Evolutionary conservation across 64 coral and sea anemone species (phyloP).

Genomic region (Montipora capricornis): DNA sequence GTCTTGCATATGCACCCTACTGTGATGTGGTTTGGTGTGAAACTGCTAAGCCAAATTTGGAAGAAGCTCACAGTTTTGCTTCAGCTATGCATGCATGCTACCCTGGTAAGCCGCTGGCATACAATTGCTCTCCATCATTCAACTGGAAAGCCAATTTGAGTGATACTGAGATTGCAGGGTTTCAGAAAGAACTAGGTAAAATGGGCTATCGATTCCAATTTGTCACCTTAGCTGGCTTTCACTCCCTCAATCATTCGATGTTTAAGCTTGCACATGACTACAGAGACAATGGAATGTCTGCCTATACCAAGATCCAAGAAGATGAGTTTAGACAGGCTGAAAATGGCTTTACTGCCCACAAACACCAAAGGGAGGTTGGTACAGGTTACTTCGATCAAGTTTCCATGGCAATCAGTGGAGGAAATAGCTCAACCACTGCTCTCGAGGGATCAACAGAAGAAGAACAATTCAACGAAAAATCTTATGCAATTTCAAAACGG

Average conservation of each 20-base stretch:
- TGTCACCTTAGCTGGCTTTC: slow-evolving; percentile 97
- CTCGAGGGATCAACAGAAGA: slow-evolving; percentile 95
- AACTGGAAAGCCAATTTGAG: slow-evolving; percentile 99
- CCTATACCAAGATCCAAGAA: slow-evolving; percentile 96
- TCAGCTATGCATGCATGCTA: slow-evolving; percentile 94
- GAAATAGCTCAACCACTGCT: slow-evolving; percentile 90
- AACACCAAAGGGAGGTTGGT: slow-evolving; percentile 98
- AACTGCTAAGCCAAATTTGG: slow-evolving; percentile 94
- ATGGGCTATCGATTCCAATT: slow-evolving; percentile 99
- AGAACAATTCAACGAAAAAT: slow-evolving; percentile 86
- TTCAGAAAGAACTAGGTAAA: slow-evolving; percentile 92
- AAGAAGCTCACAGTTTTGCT: slow-evolving; percentile 96
- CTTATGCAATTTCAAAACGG: slow-evolving; percentile 29
- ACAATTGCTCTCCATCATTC: slow-evolving; percentile 99
- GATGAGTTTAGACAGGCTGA: slow-evolving; percentile 96
- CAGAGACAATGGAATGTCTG: slow-evolving; percentile 86
- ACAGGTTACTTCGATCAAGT: slow-evolving; percentile 94
- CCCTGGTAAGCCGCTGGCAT: slow-evolving; percentile 95
- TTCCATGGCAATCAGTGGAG: slow-evolving; percentile 97
- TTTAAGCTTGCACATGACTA: slow-evolving; percentile 99
- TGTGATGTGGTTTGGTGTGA: slow-evolving; percentile 99
- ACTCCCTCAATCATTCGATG: slow-evolving; percentile 97
- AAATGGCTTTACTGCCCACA: slow-evolving; percentile 96
- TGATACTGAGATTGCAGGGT: slow-evolving; percentile 92
- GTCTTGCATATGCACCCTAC: slow-evolving; percentile 95